phyloP scores from a whole-genome alignment of 2,888 invertebrate species.

The Galerucella nymphaeae region DNA sequence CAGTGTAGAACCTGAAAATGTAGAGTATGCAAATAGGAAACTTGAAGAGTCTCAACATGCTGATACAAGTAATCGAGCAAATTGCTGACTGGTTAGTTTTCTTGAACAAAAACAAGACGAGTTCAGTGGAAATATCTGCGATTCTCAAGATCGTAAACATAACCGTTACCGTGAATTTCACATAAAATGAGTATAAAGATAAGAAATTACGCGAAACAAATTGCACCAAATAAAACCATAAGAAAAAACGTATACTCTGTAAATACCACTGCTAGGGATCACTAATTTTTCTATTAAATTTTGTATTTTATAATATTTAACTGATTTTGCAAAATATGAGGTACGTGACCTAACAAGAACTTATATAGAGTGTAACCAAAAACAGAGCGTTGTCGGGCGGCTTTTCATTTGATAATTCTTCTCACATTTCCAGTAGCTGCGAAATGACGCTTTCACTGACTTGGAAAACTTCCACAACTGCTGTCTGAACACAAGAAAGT shows the following conservation, averaged over 20 bases:
- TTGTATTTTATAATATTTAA: neutral
- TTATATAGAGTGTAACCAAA: too few relatives aligned
- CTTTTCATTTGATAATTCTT: too few relatives aligned
- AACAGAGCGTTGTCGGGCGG: too few relatives aligned
- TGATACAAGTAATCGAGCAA: neutral
- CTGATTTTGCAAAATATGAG: neutral
- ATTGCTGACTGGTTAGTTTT: constrained; percentile 8
- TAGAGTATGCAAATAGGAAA: neutral
- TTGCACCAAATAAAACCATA: neutral
- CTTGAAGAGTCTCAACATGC: constrained; percentile 1
- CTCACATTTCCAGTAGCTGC: too few relatives aligned
- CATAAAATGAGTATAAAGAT: neutral
- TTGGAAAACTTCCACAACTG: too few relatives aligned
- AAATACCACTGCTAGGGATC: neutral
- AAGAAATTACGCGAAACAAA: neutral
- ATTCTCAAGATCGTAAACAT: constrained; percentile 1
- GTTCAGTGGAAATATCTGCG: neutral
- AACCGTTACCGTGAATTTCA: neutral
- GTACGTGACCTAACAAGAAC: neutral
- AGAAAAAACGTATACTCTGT: neutral
- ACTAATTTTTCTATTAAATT: neutral
- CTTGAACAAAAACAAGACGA: neutral
- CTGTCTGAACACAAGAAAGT: too few relatives aligned
- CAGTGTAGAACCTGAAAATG: neutral
- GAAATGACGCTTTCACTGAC: too few relatives aligned